Percentiles rank a stretch among this genome's conserved stretches.
These are phyloP conservation scores for Magallana angulata DNA, from an alignment of 1,140 invertebrate species.

Conservation along the genomic window DNA sequence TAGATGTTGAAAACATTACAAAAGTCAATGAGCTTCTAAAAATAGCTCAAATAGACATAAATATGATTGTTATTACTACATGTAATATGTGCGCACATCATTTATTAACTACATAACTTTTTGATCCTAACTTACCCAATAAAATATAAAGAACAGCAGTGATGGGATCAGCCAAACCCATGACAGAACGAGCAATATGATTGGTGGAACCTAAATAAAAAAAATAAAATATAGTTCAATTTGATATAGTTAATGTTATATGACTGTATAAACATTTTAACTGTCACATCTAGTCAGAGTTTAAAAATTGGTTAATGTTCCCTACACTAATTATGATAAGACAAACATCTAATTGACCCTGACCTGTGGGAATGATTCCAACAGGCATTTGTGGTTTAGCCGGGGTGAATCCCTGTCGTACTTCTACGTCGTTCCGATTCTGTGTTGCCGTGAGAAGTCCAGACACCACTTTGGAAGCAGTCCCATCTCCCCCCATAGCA, in stretches of 20 bases:
- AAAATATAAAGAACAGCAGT: slow-evolving; percentile 73
- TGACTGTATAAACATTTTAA: no score
- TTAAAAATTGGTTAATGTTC: not conserved
- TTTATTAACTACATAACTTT: no score
- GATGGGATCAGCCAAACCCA: slow-evolving; percentile 69
- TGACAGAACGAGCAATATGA: slow-evolving; percentile 71
- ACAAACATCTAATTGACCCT: not conserved
- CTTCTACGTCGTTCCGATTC: slow-evolving; percentile 65
- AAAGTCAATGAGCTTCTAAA: no score
- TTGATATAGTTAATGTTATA: no score
- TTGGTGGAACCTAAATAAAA: slow-evolving; percentile 73
- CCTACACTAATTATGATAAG: not conserved
- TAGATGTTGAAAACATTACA: no score
- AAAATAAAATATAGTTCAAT: not conserved
- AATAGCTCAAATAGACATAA: no score
- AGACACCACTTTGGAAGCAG: slow-evolving; percentile 72
- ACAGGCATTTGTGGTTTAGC: slow-evolving; percentile 63
- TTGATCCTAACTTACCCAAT: slow-evolving; percentile 59
- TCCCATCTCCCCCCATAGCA: slow-evolving; percentile 76
- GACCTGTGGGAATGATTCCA: slow-evolving; percentile 76
- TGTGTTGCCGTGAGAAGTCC: slow-evolving; percentile 70
- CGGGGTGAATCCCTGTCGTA: slow-evolving; percentile 66
- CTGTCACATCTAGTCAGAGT: no score
- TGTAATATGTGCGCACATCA: no score
- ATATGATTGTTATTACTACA: no score